Evolutionary conservation across 2,888 invertebrate genomes (phyloP).

Genomic region (Sminthurinus aureus): DNA sequence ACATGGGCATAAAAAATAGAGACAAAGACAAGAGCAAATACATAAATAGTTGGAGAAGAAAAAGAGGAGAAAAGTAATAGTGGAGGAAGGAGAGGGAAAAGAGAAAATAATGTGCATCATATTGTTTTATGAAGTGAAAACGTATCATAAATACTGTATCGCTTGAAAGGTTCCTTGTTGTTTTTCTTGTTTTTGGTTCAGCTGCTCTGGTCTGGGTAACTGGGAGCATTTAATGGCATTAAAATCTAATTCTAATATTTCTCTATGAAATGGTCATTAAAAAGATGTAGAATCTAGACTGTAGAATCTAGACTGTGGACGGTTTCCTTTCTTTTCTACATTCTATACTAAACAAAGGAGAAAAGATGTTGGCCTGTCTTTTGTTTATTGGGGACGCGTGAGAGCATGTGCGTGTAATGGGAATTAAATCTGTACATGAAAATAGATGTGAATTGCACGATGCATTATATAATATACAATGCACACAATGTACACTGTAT

Average conservation of each 20-base stretch:
- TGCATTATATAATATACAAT: no score
- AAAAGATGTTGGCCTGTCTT: neutral
- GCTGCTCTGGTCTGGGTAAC: neutral
- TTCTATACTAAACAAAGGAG: neutral
- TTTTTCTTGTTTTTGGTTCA: neutral
- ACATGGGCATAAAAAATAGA: neutral
- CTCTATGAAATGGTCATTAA: constrained; percentile 9
- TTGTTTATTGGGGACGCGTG: neutral
- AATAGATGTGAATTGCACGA: neutral
- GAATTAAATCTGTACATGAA: constrained; percentile 27
- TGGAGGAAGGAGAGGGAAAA: neutral
- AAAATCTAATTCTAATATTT: neutral
- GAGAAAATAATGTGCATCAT: neutral
- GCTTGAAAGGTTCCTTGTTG: constrained; percentile 12
- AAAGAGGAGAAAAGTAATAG: neutral
- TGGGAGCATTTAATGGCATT: neutral
- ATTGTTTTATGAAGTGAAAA: constrained; percentile 36
- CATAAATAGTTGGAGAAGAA: neutral
- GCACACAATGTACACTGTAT: no score
- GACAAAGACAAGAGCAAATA: neutral
- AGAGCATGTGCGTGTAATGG: constrained; percentile 26
- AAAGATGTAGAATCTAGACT: neutral
- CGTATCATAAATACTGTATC: constrained; percentile 10
- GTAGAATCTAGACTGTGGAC: no score
- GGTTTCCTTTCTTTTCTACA: no score